Evolutionary conservation across 1,140 invertebrate genomes (phyloP).

Genomic region (Drosophila nigromelanica): DNA sequence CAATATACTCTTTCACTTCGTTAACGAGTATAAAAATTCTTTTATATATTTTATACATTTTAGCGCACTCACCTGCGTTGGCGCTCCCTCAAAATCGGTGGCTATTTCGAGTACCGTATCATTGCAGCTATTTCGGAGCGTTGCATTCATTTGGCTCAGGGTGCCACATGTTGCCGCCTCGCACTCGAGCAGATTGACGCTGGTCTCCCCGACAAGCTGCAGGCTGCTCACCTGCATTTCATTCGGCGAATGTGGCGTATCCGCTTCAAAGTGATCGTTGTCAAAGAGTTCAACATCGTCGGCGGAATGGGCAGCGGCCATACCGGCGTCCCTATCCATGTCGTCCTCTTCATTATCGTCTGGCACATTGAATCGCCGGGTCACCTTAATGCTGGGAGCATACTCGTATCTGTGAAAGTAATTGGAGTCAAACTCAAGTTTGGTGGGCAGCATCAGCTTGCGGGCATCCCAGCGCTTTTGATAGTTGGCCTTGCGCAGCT

Average conservation of each 20-base stretch:
- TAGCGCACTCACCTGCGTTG: conserved; percentile 57
- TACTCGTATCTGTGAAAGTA: conserved; percentile 62
- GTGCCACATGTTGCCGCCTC: conserved; percentile 40
- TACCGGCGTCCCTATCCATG: conserved; percentile 29
- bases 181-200: conserved; percentile 60
- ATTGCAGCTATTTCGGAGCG: conserved; percentile 43
- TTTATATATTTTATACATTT: neutral
- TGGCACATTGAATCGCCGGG: conserved; percentile 28
- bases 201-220: neutral
- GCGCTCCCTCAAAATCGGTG: conserved; percentile 77
- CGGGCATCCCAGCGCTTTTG: conserved; percentile 82
- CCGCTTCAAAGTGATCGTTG: conserved; percentile 59
- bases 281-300: conserved; percentile 58
- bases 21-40: too few species aligned
- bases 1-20: too few species aligned
- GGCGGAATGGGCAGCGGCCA: conserved; percentile 29
- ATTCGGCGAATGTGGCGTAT: conserved; percentile 27
- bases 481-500: conserved; percentile 68
- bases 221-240: conserved; percentile 30
- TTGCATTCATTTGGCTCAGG: conserved; percentile 5
- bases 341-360: conserved; percentile 53
- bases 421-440: conserved; percentile 60
- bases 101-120: conserved; percentile 78
- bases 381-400: conserved; percentile 66
- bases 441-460: conserved; percentile 74